Conservation (phyloP, 2,113 vertebrate species). For the Pygoscelis adeliae region DNA sequence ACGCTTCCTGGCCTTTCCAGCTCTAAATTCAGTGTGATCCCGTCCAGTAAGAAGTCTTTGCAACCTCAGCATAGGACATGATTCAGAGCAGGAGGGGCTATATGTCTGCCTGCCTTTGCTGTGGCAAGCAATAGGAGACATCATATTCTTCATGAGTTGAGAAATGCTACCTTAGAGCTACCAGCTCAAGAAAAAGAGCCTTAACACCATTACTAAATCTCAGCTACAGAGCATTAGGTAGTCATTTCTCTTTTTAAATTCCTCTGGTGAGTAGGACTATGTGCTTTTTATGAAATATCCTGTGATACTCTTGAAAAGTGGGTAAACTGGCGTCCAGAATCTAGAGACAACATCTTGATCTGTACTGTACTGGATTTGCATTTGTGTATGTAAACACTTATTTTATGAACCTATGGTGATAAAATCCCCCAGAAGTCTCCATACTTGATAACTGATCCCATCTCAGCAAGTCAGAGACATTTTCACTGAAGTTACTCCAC, state of each 20-base stretch:
- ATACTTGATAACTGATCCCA: background rate
- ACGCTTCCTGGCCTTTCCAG: background rate
- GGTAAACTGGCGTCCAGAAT: background rate
- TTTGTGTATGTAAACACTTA: background rate
- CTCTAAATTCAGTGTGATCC: background rate
- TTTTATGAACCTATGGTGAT: background rate
- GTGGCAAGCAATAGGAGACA: background rate
- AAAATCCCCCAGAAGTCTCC: background rate
- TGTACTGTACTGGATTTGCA: background rate
- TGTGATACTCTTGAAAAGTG: background rate
- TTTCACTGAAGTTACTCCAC: background rate
- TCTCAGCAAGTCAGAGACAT: background rate
- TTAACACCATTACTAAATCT: background rate
- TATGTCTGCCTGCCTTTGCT: background rate
- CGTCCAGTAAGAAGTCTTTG: background rate
- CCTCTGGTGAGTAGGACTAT: background rate
- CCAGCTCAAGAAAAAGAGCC: background rate
- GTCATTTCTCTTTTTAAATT: background rate
- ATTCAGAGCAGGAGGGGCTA: background rate
- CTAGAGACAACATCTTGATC: background rate
- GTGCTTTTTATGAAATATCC: background rate
- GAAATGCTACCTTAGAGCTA: background rate
- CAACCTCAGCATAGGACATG: accelerated
- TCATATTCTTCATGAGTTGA: background rate
- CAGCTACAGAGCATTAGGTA: background rate